A percentile compares a stretch with the other conserved stretches of the same genome.
Conservation (phyloP, 2,797 vertebrate species). For the Lithobates sylvaticus region DNA sequence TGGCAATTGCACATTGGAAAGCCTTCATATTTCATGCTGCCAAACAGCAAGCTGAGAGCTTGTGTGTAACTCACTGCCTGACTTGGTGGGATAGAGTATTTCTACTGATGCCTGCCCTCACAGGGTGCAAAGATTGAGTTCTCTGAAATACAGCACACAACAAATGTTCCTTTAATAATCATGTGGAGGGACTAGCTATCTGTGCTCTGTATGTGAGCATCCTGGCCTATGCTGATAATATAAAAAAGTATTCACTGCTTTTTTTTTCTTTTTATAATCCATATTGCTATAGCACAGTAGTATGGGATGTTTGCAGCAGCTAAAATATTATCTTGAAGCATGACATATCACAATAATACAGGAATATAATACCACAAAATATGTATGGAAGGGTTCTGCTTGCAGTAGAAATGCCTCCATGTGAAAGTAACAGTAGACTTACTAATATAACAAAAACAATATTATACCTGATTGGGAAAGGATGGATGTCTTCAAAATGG, state of each 20-base stretch:
- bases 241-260: neutral
- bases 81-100: conserved; percentile 65
- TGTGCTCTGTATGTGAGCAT: conserved; percentile 33
- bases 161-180: conserved; percentile 37
- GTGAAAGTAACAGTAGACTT: too few species aligned
- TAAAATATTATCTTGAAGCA: too few species aligned
- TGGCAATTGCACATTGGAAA: conserved; percentile 53
- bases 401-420: too few species aligned
- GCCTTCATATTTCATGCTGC: conserved; percentile 46
- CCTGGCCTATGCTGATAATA: conserved; percentile 44
- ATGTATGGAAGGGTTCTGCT: too few species aligned
- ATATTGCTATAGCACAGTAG: neutral
- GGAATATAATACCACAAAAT: too few species aligned
- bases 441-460: too few species aligned
- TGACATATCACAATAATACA: too few species aligned
- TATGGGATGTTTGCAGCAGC: neutral
- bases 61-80: conserved; percentile 56
- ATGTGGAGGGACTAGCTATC: conserved; percentile 22
- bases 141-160: conserved; percentile 52
- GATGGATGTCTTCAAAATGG: too few species aligned
- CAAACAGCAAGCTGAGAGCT: conserved; percentile 47
- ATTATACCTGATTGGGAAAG: too few species aligned
- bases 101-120: conserved; percentile 65
- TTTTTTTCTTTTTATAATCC: neutral
- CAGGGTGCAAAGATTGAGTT: conserved; percentile 60